Evolutionary conservation across 2,113 vertebrate genomes (phyloP), one percentile per base, ranked within the genome.

Genomic region (Vulpes vulpes): DNA sequence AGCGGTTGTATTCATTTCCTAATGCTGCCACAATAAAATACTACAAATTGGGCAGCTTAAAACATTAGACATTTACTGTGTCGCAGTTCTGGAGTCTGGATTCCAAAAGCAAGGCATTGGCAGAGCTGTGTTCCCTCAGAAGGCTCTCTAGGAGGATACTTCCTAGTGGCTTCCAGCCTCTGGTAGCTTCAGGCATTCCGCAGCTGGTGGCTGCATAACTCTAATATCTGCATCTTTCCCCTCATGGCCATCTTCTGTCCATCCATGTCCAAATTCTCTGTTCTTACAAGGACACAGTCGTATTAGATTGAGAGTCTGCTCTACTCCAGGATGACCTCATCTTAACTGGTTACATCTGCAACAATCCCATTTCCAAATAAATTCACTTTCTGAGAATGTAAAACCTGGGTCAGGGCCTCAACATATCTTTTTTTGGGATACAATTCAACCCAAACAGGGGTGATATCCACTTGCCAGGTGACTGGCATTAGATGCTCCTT

Each of bases 341-440:
- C 20, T 90, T 64, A 83, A 80, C 43, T 78, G n/a, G 25, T 60
- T 25, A 71, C 0, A 64, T 69, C 64, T 43, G 8, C 27, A 74
- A 62, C 27, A 83, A 59, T 87, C 16, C 8, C 17, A 82, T 82
- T 95, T 86, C 91, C 51, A 89, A 96, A 91, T 57, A 76, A 94
- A 81, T 60, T 86, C 32, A 27, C 17, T 67, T 62, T 32, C 59
- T 65, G 43, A 64, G 43, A 57, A 65, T 79, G 49, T 71, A 51
- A 55, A 90, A 9, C 74, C 25, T 15, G 5, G 4, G 3, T 78
- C 60, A 83, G 9, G 49, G 17, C 27, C 80, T 88, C 71, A 88
- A 15, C 10, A 22, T 76, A 64, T 51, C 22, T 91, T 57, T 92
- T 16, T 2, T 38, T 12, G 4, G 17, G 8, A 81, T 6, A 51